Evolutionary conservation across 2,797 vertebrate species (phyloP), one percentile per base, ranked within the genome.

Genomic region (Cetoscarus ocellatus): DNA sequence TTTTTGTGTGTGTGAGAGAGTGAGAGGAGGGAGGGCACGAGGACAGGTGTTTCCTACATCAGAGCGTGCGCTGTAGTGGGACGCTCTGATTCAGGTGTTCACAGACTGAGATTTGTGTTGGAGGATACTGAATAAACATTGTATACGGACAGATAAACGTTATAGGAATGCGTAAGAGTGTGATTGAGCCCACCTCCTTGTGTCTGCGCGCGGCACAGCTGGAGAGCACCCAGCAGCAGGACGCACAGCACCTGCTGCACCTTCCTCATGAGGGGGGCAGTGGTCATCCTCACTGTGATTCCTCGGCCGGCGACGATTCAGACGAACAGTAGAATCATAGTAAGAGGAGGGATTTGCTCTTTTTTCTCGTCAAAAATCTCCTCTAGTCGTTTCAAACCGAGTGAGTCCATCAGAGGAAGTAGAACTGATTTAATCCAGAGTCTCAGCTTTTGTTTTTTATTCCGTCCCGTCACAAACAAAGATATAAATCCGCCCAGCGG

Each of bases 171-270:
- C 38, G 59, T 44, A 70, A 38, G 58, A n/a, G 58, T 13, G 58
- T 15, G 35, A 36, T 6, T 27, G 14, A 52, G 50, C 89, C 61
- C 82, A 89, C 92, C 92, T 89, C 68, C 86, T 73, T 90, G 81
- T 15, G 92, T 92, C 72, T 93, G 86, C 14, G 92, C 88, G 64
- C 72, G 13, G 75, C 84, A 86, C n/a, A 63, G 55, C 4, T 80
- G 79, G 10, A 85, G 77, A 27, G 76, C 80, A 39, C 82, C 84
- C 49, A 40, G 75, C 54, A 93, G 76, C 86, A 89, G 78, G 70
- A 92, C 70, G 69, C 82, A 85, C 58, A 92, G 67, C 67, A 88
- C 75, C 88, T 81, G 86, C 63, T 84, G 76, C 78, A 57, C 56
- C 85, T 81, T 91, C 75, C 72, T 70, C 75, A 4, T 40, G 35